Evolutionary conservation across 1,140 invertebrate species (phyloP), one percentile per base, ranked within the genome.

Genomic region (Drosophila lacteicornis): DNA sequence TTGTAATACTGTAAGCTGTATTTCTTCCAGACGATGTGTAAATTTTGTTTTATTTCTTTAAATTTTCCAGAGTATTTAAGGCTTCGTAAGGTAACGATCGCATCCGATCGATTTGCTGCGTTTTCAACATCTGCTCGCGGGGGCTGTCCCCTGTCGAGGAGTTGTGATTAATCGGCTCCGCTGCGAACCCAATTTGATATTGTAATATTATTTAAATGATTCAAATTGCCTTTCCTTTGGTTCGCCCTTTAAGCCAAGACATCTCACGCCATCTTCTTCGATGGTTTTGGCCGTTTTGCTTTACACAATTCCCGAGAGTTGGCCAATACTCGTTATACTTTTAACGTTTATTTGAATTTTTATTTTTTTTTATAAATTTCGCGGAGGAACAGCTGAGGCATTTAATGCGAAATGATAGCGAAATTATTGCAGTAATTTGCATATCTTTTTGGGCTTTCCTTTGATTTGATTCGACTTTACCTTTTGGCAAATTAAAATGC

Each of bases 101-200:
- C 2, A n/a, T 27, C 15, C 5, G n/a, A 40, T 19, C 65, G 42
- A 42, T 58, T 73, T 71, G 36, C n/a, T 22, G 36, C 36, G 51
- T 71, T 73, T 73, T 59, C 67, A 71, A 59, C 67, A 73, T 71
- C 47, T 69, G 62, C 11, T 59, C n/a, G 69, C 53, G 53, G 53
- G 40, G 45, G 53, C 40, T 59, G 46, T 49, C 60, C 51, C 46
- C 40, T 51, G 61, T 57, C 71, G 11, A 19, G 19, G 36, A 56
- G 73, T 38, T 59, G 36, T 80, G 82, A 85, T 84, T 84, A 80
- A 84, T 80, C 53, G 55, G 42, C 27, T 30, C n/a, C 19, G 66
- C 53, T 69, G 75, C 77, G 82, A 82, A 70, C 42, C 60, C 83
- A 86, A 61, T 82, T 82, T 56, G 69, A 63, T 66, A 78, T 81